These are phyloP conservation scores for Hemicrepidius hirtus DNA, from an alignment of 2,888 invertebrate species.

Conservation along the genomic window DNA sequence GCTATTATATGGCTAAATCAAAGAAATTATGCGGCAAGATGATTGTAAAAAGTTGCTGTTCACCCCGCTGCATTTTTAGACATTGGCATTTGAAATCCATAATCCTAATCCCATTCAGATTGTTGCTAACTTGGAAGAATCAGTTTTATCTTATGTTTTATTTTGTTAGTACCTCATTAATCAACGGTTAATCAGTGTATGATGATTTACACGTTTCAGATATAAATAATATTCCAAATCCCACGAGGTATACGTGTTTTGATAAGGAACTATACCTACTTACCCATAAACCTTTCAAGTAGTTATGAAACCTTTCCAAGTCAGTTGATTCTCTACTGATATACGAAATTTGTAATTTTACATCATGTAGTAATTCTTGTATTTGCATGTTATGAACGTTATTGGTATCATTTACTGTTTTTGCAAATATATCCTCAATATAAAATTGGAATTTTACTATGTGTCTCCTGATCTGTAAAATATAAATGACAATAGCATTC, in stretches of 20 bases:
- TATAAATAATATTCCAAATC: neutral
- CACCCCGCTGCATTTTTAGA: too few species aligned
- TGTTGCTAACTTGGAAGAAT: neutral
- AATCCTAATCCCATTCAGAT: neutral
- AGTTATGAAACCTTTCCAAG: slow-evolving; percentile 5
- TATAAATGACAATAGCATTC: neutral
- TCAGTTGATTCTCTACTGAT: slow-evolving; percentile 12
- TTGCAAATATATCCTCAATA: neutral
- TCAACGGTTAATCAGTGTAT: neutral
- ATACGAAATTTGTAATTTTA: neutral
- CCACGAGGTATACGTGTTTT: neutral
- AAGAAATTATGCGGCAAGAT: too few species aligned
- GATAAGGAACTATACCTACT: slow-evolving; percentile 7
- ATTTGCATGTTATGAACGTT: too few species aligned
- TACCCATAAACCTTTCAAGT: slow-evolving; percentile 18
- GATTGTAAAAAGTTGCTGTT: too few species aligned
- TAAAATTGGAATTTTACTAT: neutral
- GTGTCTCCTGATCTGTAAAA: neutral
- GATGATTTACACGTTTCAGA: neutral
- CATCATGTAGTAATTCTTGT: slow-evolving; percentile 2
- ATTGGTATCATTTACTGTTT: neutral
- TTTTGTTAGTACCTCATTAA: neutral
- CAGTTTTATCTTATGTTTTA: neutral
- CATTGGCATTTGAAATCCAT: too few species aligned
- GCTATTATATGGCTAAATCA: too few species aligned